Evolutionary conservation across 2,113 vertebrate species (phyloP).

Genomic region (Thalassoma bifasciatum): DNA sequence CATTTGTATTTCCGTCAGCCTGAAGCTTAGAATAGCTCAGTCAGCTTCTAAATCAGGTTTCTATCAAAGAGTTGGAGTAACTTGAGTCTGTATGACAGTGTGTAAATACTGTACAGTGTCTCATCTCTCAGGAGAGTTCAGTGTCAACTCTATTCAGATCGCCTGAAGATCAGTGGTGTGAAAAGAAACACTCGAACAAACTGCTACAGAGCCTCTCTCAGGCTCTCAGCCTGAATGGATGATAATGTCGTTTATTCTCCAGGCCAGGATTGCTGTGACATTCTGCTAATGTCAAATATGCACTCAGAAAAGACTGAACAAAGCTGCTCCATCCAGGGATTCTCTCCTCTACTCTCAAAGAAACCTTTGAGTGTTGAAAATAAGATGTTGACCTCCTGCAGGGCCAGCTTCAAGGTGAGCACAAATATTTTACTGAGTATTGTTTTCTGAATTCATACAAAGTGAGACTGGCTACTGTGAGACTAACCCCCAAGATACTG

Average conservation of each 20-base stretch:
- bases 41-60: neutral
- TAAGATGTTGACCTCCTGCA: neutral
- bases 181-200: neutral
- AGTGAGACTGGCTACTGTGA: too few species aligned
- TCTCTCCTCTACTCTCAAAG: neutral
- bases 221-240: neutral
- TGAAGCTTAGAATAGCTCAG: neutral
- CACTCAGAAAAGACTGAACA: neutral
- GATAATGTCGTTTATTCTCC: neutral
- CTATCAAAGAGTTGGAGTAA: neutral
- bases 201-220: neutral
- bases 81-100: neutral
- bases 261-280: neutral
- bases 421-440: neutral
- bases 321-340: neutral
- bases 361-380: neutral
- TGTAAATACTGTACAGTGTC: neutral
- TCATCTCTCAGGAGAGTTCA: neutral
- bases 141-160: neutral
- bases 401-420: slow-evolving; percentile 18
- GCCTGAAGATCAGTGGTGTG: neutral
- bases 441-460: too few species aligned
- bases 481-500: too few species aligned
- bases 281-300: slow-evolving; percentile 2
- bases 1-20: neutral